A percentile compares a stretch with the other conserved stretches of the same genome.
These are phyloP conservation scores for Dasypolia templi DNA, from an alignment of 2,888 invertebrate species.

Conservation along the genomic window DNA sequence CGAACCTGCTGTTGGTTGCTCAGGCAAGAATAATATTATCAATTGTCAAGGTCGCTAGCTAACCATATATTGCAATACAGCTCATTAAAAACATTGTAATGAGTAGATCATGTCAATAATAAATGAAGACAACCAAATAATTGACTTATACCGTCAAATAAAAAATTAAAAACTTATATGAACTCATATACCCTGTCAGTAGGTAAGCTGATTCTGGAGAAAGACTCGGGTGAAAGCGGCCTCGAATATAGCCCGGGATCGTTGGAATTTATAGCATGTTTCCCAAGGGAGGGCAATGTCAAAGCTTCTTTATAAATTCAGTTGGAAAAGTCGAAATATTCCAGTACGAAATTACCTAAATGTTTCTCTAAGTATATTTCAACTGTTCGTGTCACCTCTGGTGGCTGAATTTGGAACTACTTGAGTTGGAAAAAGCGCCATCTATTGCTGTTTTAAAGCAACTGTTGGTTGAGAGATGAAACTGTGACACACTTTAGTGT, in stretches of 20 bases:
- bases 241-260: constrained; percentile 55
- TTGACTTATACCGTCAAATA: too few relatives aligned
- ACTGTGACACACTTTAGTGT: rapidly evolving
- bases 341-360: constrained; percentile 49
- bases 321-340: constrained; percentile 58
- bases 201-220: too few relatives aligned
- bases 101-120: too few relatives aligned
- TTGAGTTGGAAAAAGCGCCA: constrained; percentile 35
- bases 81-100: too few relatives aligned
- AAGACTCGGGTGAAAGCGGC: constrained; percentile 36
- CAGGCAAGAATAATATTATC: too few relatives aligned
- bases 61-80: too few relatives aligned
- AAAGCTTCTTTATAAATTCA: constrained; percentile 54
- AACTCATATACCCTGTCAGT: too few relatives aligned
- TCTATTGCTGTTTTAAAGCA: constrained; percentile 19
- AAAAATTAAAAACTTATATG: too few relatives aligned
- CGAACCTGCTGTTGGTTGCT: too few relatives aligned
- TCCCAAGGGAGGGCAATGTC: constrained; percentile 57
- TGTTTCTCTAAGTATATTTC: constrained; percentile 26
- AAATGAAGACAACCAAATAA: too few relatives aligned
- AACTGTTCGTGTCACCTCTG: not conserved
- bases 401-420: constrained; percentile 5
- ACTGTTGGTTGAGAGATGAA: rapidly evolving
- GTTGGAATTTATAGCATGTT: constrained; percentile 64
- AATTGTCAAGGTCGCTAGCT: too few relatives aligned